These are phyloP conservation scores for Synergus laeviventris DNA, from an alignment of 2,888 invertebrate species.

Conservation along the genomic window DNA sequence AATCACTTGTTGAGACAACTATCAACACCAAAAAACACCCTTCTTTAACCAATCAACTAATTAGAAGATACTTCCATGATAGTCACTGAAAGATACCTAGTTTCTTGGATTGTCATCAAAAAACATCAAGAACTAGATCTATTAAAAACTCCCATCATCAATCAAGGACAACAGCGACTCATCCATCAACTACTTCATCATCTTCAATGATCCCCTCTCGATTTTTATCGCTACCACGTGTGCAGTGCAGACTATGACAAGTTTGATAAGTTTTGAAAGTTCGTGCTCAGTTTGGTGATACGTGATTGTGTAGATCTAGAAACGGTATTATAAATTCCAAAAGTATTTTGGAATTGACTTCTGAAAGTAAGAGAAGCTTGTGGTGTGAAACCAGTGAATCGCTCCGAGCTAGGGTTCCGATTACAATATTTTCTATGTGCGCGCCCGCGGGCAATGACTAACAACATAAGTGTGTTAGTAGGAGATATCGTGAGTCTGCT, in stretches of 20 bases:
- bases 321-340: neutral
- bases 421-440: slow-evolving; percentile 53
- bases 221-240: slow-evolving; percentile 7
- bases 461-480: slow-evolving; percentile 69
- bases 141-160: neutral
- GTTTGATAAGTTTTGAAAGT: neutral
- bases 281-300: neutral
- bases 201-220: neutral
- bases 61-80: neutral
- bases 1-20: slow-evolving; percentile 30
- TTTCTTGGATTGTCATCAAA: neutral
- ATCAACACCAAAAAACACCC: neutral
- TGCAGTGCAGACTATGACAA: neutral
- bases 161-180: neutral
- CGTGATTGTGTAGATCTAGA: neutral
- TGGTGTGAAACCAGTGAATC: slow-evolving; percentile 51
- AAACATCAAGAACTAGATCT: neutral
- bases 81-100: neutral
- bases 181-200: neutral
- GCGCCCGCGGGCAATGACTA: slow-evolving; percentile 69
- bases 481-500: slow-evolving; percentile 61
- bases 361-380: slow-evolving; percentile 2
- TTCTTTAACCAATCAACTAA: neutral
- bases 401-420: slow-evolving; percentile 56
- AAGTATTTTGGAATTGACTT: slow-evolving; percentile 29